phyloP scores from a whole-genome alignment of 2,113 vertebrate species.

The Plotosus lineatus region DNA sequence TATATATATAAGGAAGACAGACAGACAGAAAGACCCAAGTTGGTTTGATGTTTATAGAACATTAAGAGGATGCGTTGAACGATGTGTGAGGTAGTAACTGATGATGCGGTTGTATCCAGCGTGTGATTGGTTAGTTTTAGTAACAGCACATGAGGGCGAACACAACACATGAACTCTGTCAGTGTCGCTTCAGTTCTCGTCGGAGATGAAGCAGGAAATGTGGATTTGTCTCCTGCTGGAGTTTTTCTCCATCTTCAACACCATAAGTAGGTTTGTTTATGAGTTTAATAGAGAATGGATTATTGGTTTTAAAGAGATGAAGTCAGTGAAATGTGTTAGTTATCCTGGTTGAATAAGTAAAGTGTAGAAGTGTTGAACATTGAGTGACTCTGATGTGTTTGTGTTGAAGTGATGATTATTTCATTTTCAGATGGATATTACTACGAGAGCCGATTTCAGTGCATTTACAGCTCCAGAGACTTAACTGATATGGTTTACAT shows the following conservation, averaged over 20 bases:
- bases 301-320: background rate
- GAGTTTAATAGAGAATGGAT: background rate
- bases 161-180: background rate
- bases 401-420: background rate
- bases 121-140: background rate
- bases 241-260: background rate
- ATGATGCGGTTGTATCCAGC: background rate
- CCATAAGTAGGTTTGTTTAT: background rate
- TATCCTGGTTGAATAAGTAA: background rate
- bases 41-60: too few relatives aligned
- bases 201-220: background rate
- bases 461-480: constrained; percentile 18
- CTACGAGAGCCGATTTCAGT: background rate
- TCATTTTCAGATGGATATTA: constrained; percentile 27
- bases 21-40: too few relatives aligned
- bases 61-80: background rate
- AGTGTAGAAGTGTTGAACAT: too few relatives aligned
- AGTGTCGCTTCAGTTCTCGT: background rate
- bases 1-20: too few relatives aligned
- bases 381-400: background rate
- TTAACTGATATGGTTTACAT: constrained; percentile 22
- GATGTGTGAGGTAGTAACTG: background rate
- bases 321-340: background rate
- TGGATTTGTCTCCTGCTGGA: constrained; percentile 1
- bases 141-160: background rate